Percentiles rank a stretch among this genome's conserved stretches.
Evolutionary conservation across 2,113 vertebrate genomes (phyloP).

Genomic region (Delphinapterus leucas): DNA sequence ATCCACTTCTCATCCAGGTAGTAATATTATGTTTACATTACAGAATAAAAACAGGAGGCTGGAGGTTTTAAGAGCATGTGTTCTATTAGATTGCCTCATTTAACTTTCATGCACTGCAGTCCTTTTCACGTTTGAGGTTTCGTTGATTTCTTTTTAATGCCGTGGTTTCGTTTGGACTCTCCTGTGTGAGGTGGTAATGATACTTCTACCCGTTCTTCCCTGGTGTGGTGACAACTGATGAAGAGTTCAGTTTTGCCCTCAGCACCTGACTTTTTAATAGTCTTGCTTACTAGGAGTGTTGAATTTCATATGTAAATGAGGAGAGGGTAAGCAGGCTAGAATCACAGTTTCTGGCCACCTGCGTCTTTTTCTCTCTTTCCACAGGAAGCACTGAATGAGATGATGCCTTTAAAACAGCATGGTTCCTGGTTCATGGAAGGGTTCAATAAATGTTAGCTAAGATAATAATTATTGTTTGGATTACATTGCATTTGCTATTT

Average conservation of each 20-base stretch:
- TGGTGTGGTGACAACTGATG: background rate
- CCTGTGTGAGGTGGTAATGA: background rate
- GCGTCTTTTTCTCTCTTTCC: background rate
- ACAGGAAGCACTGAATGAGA: background rate
- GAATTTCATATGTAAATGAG: background rate
- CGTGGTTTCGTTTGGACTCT: background rate
- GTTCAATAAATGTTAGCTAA: background rate
- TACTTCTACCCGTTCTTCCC: background rate
- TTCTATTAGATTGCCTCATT: conserved; percentile 54
- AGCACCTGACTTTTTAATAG: background rate
- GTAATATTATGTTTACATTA: conserved; percentile 58
- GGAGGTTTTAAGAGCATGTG: conserved; percentile 48
- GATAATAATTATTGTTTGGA: conserved; percentile 35
- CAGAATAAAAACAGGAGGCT: conserved; percentile 41
- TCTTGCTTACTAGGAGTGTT: background rate
- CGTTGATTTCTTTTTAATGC: conserved; percentile 55
- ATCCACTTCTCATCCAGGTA: conserved; percentile 46
- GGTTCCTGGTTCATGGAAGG: background rate
- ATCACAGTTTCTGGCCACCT: background rate
- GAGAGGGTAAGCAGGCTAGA: background rate
- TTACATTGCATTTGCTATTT: background rate
- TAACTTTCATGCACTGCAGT: conserved; percentile 51
- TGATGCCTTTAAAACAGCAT: conserved; percentile 18
- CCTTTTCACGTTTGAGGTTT: conserved; percentile 33
- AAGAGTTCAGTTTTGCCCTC: background rate